These are phyloP conservation scores for Athetis lepigone DNA, from an alignment of 2,888 invertebrate genomes.

Conservation along the genomic window DNA sequence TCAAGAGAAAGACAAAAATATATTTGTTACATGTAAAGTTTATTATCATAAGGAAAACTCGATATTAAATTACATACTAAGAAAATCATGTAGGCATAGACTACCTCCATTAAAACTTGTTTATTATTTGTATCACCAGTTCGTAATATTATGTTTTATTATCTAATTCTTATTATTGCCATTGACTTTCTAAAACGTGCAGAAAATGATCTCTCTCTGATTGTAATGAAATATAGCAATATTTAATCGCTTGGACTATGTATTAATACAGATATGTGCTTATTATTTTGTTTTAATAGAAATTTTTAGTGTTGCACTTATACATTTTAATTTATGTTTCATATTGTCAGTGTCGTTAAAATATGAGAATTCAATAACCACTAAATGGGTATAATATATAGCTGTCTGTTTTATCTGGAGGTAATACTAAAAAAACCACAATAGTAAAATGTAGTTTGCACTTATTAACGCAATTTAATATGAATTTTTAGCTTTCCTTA, in stretches of 20 bases:
- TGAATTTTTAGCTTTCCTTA: not conserved
- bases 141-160: not conserved
- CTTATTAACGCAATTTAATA: not conserved
- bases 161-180: not conserved
- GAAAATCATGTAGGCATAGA: not conserved
- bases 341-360: not conserved
- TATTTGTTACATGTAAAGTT: constrained; percentile 4
- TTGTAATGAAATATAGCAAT: constrained; percentile 2
- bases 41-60: constrained; percentile 19
- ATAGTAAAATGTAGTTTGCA: too few relatives aligned
- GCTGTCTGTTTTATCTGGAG: not conserved
- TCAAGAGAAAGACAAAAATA: constrained; percentile 44
- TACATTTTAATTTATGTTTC: too few relatives aligned
- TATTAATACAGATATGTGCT: too few relatives aligned
- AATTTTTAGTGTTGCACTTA: too few relatives aligned
- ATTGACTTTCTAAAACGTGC: constrained; percentile 5
- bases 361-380: not conserved
- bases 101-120: too few relatives aligned
- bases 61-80: not conserved
- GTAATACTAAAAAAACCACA: not conserved
- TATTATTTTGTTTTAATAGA: too few relatives aligned
- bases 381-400: too few relatives aligned
- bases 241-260: too few relatives aligned
- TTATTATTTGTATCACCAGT: not conserved
- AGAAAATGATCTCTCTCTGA: too few relatives aligned